Conservation (phyloP, 2,113 vertebrate genomes). For the Sphaerodactylus townsendi region DNA sequence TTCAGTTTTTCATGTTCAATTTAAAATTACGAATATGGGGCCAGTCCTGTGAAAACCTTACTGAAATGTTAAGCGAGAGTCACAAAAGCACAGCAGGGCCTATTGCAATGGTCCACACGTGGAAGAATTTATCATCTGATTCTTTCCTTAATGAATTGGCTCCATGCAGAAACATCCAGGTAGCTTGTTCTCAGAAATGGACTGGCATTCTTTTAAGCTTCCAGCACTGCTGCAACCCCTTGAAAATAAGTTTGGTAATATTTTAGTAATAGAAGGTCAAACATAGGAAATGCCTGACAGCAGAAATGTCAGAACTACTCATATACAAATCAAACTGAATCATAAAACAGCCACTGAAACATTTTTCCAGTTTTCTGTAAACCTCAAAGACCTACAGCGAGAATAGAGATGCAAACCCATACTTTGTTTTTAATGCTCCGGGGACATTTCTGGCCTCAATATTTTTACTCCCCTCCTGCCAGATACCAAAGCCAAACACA, state of each 20-base stretch:
- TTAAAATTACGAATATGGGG: background rate
- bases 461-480: constrained; percentile 70
- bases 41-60: background rate
- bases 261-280: constrained; percentile 58
- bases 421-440: constrained; percentile 56
- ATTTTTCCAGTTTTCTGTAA: constrained; percentile 75
- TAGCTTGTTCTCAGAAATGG: background rate
- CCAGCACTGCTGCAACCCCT: constrained; percentile 61
- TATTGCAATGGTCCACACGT: background rate
- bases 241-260: constrained; percentile 54
- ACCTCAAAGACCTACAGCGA: constrained; percentile 74
- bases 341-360: constrained; percentile 75
- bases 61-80: background rate
- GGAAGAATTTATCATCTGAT: background rate
- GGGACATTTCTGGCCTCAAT: constrained; percentile 73
- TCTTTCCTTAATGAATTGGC: background rate
- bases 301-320: constrained; percentile 68
- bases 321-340: constrained; percentile 70
- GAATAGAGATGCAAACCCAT: constrained; percentile 63
- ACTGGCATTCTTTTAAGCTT: constrained; percentile 26
- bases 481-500: constrained; percentile 75
- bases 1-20: background rate
- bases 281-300: constrained; percentile 55
- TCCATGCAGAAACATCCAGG: background rate
- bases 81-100: background rate